Percentiles rank a stretch among this genome's conserved stretches.
Evolutionary conservation across 2,797 vertebrate species (phyloP).

Genomic region (Heterohyrax brucei): DNA sequence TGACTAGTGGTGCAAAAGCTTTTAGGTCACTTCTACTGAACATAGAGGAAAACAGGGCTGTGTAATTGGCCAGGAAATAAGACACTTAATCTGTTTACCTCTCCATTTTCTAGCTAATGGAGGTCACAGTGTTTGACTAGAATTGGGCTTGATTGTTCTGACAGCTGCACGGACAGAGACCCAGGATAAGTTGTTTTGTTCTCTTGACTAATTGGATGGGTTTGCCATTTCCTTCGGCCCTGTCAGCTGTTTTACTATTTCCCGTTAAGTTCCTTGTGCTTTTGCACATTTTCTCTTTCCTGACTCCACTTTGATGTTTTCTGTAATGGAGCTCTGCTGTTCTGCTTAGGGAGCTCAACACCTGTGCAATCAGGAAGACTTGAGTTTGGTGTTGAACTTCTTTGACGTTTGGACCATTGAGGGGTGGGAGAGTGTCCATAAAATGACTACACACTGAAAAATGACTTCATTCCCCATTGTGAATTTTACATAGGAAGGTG

Average conservation of each 20-base stretch:
- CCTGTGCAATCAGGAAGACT: background rate
- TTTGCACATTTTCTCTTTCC: background rate
- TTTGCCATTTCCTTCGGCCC: background rate
- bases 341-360: background rate
- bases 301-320: background rate
- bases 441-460: background rate
- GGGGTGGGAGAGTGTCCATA: background rate
- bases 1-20: conserved; percentile 34
- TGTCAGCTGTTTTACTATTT: background rate
- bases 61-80: conserved; percentile 69
- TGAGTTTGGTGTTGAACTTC: background rate
- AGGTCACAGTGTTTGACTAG: background rate
- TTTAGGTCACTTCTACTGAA: conserved; percentile 54
- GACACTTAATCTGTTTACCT: background rate
- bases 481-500: background rate
- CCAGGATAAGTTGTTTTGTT: background rate
- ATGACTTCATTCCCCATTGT: background rate
- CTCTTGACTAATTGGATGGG: background rate
- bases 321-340: background rate
- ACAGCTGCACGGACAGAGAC: background rate
- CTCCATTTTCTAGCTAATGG: conserved; percentile 64
- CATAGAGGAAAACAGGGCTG: conserved; percentile 32
- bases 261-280: background rate
- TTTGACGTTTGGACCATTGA: background rate
- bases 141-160: conserved; percentile 43